Evolutionary conservation across 2,113 vertebrate species (phyloP).

Genomic region (Datnioides undecimradiatus): DNA sequence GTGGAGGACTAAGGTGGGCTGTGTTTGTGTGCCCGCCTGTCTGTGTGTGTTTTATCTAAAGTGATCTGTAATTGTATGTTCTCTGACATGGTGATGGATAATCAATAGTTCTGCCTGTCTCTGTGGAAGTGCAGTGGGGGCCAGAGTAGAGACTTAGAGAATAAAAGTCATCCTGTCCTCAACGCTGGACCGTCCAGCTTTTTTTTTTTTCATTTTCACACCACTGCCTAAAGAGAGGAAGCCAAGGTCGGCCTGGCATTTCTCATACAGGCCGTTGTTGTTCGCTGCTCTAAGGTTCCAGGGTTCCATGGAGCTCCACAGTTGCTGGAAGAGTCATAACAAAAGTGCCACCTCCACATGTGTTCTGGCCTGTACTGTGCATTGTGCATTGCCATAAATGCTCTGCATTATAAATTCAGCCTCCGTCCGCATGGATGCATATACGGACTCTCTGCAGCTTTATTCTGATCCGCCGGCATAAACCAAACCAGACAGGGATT

Average conservation of each 20-base stretch:
- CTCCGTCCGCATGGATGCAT: constrained; percentile 34
- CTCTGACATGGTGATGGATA: constrained; percentile 57
- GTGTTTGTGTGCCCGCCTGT: constrained; percentile 26
- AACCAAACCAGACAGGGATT: constrained; percentile 53
- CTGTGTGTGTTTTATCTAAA: constrained; percentile 56
- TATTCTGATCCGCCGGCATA: constrained; percentile 30
- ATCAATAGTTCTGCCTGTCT: constrained; percentile 74
- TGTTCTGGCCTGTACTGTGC: constrained; percentile 6
- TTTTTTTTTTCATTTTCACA: not conserved
- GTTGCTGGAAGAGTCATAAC: constrained; percentile 15
- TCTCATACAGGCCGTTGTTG: constrained; percentile 28
- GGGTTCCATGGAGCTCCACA: constrained; percentile 9
- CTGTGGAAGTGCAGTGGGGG: constrained; percentile 16
- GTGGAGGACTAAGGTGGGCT: constrained; percentile 25
- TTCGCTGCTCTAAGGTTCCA: constrained; percentile 7
- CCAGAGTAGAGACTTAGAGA: constrained; percentile 13
- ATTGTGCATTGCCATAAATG: constrained; percentile 36
- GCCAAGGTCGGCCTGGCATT: constrained; percentile 38
- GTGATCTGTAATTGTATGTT: constrained; percentile 71
- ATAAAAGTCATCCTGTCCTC: constrained; percentile 50
- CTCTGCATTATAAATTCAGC: constrained; percentile 37
- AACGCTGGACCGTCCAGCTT: not conserved
- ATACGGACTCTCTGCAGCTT: constrained; percentile 30
- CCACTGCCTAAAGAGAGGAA: constrained; percentile 24
- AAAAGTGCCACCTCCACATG: constrained; percentile 47